A percentile compares a stretch with the other conserved stretches of the same genome.
phyloP scores from a whole-genome alignment of 2,888 invertebrate species.

The Zaprionus bogoriensis region DNA sequence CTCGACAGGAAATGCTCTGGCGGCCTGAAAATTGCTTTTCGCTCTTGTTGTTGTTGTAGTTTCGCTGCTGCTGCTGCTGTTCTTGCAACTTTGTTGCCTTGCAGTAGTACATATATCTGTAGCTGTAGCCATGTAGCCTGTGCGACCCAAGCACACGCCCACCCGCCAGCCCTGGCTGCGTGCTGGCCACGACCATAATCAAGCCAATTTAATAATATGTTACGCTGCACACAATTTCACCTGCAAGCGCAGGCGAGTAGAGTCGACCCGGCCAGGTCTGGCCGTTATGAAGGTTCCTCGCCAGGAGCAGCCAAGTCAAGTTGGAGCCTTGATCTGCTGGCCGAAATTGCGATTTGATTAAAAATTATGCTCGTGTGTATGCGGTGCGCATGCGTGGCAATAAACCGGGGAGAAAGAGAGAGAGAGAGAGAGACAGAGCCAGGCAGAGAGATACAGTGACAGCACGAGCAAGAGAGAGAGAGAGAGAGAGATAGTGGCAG shows the following conservation, averaged over 20 bases:
- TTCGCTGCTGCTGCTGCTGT: not conserved
- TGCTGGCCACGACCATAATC: conserved; percentile 64
- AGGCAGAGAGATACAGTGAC: not conserved
- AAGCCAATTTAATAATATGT: conserved; percentile 75
- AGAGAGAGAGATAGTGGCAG: not conserved
- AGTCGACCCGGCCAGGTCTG: conserved; percentile 8
- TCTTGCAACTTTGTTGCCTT: not conserved
- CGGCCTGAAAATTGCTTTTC: conserved; percentile 60
- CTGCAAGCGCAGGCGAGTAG: conserved; percentile 45
- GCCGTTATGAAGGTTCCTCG: conserved; percentile 15
- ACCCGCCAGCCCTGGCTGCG: conserved; percentile 25
- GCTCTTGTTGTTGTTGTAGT: conserved; percentile 4
- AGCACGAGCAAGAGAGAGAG: not conserved
- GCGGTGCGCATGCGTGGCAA: conserved; percentile 51
- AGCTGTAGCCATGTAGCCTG: not conserved
- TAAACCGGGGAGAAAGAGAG: conserved; percentile 22
- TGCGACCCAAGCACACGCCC: conserved; percentile 40
- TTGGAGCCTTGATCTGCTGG: conserved; percentile 40
- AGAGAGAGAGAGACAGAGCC: not conserved
- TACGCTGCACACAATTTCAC: conserved; percentile 76
- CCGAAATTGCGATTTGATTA: conserved; percentile 61
- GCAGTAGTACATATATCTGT: too few species aligned
- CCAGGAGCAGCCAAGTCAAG: conserved; percentile 19
- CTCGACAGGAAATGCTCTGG: conserved; percentile 69
- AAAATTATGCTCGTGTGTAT: conserved; percentile 53